Conservation (phyloP, 2,797 vertebrate genomes). For the Cuniculus paca region DNA sequence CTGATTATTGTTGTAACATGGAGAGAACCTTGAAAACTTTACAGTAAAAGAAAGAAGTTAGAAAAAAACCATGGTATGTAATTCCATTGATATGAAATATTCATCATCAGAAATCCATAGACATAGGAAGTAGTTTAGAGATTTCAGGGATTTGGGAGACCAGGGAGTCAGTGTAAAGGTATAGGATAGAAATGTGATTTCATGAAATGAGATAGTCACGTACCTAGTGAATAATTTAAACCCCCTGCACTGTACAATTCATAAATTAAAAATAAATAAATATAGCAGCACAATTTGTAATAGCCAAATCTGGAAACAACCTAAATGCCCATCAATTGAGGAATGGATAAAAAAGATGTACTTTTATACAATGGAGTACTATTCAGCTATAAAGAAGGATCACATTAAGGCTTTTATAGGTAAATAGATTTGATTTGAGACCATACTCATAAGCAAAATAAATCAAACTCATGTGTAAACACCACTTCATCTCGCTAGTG, state of each 20-base stretch:
- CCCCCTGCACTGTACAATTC: neutral
- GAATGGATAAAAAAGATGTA: no score
- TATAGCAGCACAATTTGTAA: no score
- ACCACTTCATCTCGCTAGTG: no score
- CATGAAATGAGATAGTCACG: neutral
- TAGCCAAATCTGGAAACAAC: no score
- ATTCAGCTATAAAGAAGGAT: no score
- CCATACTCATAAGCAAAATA: no score
- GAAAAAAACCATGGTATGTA: neutral
- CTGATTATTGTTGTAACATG: neutral
- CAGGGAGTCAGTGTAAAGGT: neutral
- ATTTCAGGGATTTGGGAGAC: neutral
- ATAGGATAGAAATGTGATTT: neutral
- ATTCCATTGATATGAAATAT: neutral
- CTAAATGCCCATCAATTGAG: no score
- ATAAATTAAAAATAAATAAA: neutral
- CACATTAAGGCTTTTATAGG: no score
- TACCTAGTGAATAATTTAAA: neutral
- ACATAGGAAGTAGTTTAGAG: neutral
- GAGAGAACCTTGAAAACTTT: slow-evolving; percentile 22
- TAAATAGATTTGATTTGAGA: no score
- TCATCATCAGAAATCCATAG: neutral
- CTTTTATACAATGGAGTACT: no score
- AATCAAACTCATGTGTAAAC: no score
- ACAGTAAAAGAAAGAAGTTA: neutral